Conservation (phyloP, 1,140 invertebrate genomes). For the Apis cerana region DNA sequence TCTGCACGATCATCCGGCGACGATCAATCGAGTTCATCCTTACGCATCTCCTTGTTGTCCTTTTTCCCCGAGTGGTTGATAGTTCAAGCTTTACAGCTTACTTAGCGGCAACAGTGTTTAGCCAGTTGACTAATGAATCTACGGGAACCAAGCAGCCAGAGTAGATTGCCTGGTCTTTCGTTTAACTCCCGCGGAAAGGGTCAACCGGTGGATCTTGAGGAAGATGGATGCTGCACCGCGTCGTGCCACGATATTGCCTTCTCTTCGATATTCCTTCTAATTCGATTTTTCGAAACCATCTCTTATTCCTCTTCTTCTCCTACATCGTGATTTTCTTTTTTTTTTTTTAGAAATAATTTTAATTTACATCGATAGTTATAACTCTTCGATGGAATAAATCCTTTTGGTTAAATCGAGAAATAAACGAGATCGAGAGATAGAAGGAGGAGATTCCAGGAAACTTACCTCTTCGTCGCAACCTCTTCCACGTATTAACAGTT, state of each 20-base stretch:
- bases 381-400: neutral
- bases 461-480: neutral
- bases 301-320: neutral
- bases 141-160: constrained; percentile 57
- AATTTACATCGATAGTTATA: neutral
- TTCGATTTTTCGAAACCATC: neutral
- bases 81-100: constrained; percentile 73
- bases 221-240: constrained; percentile 67
- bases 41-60: constrained; percentile 41
- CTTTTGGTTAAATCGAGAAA: neutral
- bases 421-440: neutral
- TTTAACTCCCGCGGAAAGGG: constrained; percentile 67
- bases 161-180: constrained; percentile 68
- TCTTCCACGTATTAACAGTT: constrained; percentile 30
- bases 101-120: constrained; percentile 75
- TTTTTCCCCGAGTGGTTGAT: constrained; percentile 44
- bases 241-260: constrained; percentile 36
- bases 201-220: constrained; percentile 61
- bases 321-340: neutral
- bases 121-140: constrained; percentile 79
- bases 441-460: constrained; percentile 8
- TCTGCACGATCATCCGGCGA: constrained; percentile 77
- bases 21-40: constrained; percentile 62
- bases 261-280: constrained; percentile 17
- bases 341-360: neutral